These are phyloP conservation scores for Heliangelus exortis DNA, from an alignment of 2,797 vertebrate species.

Conservation along the genomic window DNA sequence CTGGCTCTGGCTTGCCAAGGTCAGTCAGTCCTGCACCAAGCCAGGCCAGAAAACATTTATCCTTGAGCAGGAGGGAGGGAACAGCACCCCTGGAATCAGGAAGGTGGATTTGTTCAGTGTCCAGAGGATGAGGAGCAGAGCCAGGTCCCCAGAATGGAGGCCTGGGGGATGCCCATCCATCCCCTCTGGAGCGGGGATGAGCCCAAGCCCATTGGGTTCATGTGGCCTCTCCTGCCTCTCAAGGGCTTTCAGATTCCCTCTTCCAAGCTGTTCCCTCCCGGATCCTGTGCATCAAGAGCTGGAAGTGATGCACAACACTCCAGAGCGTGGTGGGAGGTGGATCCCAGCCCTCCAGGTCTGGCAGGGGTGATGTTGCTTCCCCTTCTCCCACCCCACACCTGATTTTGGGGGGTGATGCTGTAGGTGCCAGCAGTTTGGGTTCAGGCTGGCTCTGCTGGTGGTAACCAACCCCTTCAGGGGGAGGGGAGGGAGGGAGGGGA, in stretches of 20 bases:
- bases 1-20: not conserved
- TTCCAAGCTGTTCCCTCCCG: not conserved
- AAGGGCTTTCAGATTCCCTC: not conserved
- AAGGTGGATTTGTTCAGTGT: not conserved
- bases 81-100: not conserved
- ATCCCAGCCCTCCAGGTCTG: not conserved
- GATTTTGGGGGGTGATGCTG: not conserved
- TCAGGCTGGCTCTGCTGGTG: not conserved
- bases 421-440: not conserved
- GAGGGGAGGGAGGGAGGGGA: too few relatives aligned
- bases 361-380: not conserved
- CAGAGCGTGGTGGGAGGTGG: not conserved
- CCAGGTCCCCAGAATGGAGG: not conserved
- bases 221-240: not conserved
- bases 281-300: rapidly evolving
- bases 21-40: not conserved
- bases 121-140: not conserved
- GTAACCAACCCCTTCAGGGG: rapidly evolving
- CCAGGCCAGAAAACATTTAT: not conserved
- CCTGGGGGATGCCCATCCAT: not conserved
- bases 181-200: not conserved
- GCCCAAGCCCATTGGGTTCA: not conserved
- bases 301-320: not conserved
- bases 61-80: rapidly evolving
- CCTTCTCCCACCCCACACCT: not conserved